Evolutionary conservation across 2,888 invertebrate species (phyloP).

Genomic region (Cantharis rufa): DNA sequence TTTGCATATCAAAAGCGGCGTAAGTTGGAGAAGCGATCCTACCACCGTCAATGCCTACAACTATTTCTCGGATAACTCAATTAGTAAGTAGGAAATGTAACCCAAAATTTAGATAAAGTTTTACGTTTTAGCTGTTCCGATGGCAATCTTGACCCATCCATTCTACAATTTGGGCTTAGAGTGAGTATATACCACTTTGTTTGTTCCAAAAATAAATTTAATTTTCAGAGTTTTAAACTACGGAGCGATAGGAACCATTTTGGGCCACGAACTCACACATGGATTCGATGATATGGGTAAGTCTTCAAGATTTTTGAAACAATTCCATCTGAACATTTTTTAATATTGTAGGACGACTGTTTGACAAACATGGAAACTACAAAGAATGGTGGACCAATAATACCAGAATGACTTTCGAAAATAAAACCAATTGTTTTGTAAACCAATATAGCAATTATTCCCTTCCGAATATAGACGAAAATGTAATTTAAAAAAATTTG

Average conservation of each 20-base stretch:
- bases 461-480: slow-evolving; percentile 64
- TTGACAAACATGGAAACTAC: slow-evolving; percentile 82
- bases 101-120: slow-evolving; percentile 5
- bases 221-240: slow-evolving; percentile 74
- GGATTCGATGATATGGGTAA: slow-evolving; percentile 62
- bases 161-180: slow-evolving; percentile 83
- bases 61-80: slow-evolving; percentile 78
- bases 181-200: slow-evolving; percentile 61
- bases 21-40: slow-evolving; percentile 77
- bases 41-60: slow-evolving; percentile 83
- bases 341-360: slow-evolving; percentile 71
- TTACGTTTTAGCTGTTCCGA: slow-evolving; percentile 71
- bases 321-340: background rate
- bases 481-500: slow-evolving; percentile 58
- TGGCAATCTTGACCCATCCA: slow-evolving; percentile 82
- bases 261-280: slow-evolving; percentile 74
- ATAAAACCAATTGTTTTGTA: slow-evolving; percentile 80
- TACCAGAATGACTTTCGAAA: slow-evolving; percentile 75
- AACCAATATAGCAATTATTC: slow-evolving; percentile 78
- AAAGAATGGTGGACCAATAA: slow-evolving; percentile 87
- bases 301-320: background rate
- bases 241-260: slow-evolving; percentile 76
- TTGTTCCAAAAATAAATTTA: slow-evolving; percentile 18
- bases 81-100: slow-evolving; percentile 63
- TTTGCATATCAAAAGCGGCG: slow-evolving; percentile 61